Evolutionary conservation across 2,888 invertebrate species (phyloP), one percentile per base, ranked within the genome.

Genomic region (Digitonthophagus gazella): DNA sequence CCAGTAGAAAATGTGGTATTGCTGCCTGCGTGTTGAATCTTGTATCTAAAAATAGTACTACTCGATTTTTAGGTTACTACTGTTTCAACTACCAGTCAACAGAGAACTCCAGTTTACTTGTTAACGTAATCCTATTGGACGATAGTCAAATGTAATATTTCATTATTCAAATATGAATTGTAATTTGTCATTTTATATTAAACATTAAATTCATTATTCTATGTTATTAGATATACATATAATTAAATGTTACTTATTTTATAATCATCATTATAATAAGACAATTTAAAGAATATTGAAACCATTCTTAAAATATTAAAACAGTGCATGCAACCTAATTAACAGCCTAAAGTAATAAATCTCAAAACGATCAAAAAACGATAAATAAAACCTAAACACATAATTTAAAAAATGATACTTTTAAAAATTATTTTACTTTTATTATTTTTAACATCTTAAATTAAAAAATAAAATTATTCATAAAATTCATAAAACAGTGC

Each of bases 1-100:
- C 83, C 82, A 83, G 80, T 80, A 80, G 78, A 81, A 83, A 84
- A 83, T 83, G 79, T 77, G 75, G 72, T 69, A 71, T 67, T 71
- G 79, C 76, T 78, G 77, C 77, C 74, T 77, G 75, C 76, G 76
- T 77, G 75, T 76, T 74, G 69, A 71, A 57, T 70, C n/a, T n/a
- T n/a, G n/a, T n/a, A n/a, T 70, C 70, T 70, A 70, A 70, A 70
- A 70, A 70, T 70, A 70, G 70, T 63, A 57, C 68, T 58, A 67
- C 70, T 70, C 44, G 64, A 66, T 67, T 69, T 69, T 70, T 67
- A 70, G 70, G 70, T 70, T 70, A 68, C 70, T 56, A 55, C 5
- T 18, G 67, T 19, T 69, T 18, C 15, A 20, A 19, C 69, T 69
- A 67, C 20, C 58, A 20, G 15, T 55, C 64, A 15, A 57, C 64